Percentiles rank a stretch among this genome's conserved stretches.
These are phyloP conservation scores for Dasypogon diadema DNA, from an alignment of 2,888 invertebrate genomes.

Conservation along the genomic window DNA sequence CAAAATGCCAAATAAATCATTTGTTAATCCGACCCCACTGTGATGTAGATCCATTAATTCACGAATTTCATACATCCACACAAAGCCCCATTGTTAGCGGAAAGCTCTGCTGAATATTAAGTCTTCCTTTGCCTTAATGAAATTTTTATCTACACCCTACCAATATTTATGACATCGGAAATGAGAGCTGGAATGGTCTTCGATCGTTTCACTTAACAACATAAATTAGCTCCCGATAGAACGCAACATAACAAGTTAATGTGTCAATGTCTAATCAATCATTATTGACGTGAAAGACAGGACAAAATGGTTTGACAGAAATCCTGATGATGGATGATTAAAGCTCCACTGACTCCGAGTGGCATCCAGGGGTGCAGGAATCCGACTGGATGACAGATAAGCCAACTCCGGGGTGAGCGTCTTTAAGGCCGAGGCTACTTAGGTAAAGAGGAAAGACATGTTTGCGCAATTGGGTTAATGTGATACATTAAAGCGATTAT, in stretches of 20 bases:
- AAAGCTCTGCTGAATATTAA: slow-evolving; percentile 13
- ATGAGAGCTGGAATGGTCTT: slow-evolving; percentile 14
- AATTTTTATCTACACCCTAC: slow-evolving; percentile 28
- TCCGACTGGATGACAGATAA: slow-evolving; percentile 34
- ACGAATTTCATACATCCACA: background rate
- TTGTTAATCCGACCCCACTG: no score
- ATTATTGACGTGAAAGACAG: slow-evolving; percentile 48
- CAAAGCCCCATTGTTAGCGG: slow-evolving; percentile 13
- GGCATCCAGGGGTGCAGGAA: slow-evolving; percentile 2
- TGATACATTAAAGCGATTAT: slow-evolving; percentile 41
- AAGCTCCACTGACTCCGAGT: background rate
- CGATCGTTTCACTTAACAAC: slow-evolving; percentile 32
- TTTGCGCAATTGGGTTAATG: slow-evolving; percentile 50
- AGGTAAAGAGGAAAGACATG: slow-evolving; percentile 46
- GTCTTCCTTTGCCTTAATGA: slow-evolving; percentile 31
- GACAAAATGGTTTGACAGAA: slow-evolving; percentile 49
- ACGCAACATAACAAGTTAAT: slow-evolving; percentile 49
- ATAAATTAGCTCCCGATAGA: slow-evolving; percentile 45
- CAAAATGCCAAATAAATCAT: no score
- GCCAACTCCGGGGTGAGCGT: slow-evolving; percentile 6
- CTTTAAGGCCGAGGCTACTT: slow-evolving; percentile 31
- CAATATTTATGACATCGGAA: slow-evolving; percentile 39
- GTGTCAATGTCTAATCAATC: slow-evolving; percentile 50
- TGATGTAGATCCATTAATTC: no score
- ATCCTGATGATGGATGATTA: slow-evolving; percentile 44